Evolutionary conservation across 1,140 invertebrate genomes (phyloP).

Genomic region (Danaus plexippus): DNA sequence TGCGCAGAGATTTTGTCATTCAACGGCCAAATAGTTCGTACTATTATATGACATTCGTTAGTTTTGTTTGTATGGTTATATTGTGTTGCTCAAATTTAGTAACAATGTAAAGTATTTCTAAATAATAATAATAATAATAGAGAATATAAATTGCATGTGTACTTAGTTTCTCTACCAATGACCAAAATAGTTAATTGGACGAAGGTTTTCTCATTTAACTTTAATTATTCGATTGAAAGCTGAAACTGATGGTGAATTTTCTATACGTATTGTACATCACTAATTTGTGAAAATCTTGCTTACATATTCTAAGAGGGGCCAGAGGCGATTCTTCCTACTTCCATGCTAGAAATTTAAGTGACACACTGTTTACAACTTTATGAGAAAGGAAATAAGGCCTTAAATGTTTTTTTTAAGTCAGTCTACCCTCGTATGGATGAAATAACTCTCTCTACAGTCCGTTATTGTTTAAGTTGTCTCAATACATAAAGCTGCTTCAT

Average conservation of each 20-base stretch:
- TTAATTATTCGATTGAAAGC: too few species aligned
- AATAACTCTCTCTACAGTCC: slow-evolving; percentile 50
- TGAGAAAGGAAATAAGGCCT: slow-evolving; percentile 4
- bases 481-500: slow-evolving; percentile 22
- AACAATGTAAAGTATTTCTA: too few species aligned
- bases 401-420: neutral
- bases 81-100: too few species aligned
- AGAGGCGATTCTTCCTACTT: neutral
- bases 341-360: slow-evolving; percentile 10
- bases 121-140: too few species aligned
- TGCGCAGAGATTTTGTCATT: neutral
- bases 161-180: too few species aligned
- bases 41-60: too few species aligned
- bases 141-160: too few species aligned
- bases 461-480: slow-evolving; percentile 45
- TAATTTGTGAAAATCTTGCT: slow-evolving; percentile 19
- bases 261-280: slow-evolving; percentile 11
- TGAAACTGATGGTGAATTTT: slow-evolving; percentile 7
- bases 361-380: neutral
- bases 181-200: too few species aligned
- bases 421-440: slow-evolving; percentile 22
- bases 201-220: too few species aligned
- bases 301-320: slow-evolving; percentile 21
- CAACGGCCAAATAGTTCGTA: too few species aligned
- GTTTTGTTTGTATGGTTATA: too few species aligned